Evolutionary conservation across 2,113 vertebrate genomes (phyloP).

Genomic region (Clarias batrachus): DNA sequence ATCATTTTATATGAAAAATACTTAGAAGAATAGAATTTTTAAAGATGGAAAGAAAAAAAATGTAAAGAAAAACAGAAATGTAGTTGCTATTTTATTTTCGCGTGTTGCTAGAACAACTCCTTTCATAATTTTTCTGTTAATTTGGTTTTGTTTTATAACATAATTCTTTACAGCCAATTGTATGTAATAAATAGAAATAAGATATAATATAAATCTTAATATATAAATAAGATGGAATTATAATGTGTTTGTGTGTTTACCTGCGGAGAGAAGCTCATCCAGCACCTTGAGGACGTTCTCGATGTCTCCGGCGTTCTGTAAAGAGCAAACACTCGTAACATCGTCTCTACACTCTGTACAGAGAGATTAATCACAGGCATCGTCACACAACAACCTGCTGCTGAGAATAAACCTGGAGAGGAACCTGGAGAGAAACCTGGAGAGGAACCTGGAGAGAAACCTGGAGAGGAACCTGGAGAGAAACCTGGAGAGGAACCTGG

Average conservation of each 20-base stretch:
- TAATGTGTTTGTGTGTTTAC: constrained; percentile 70
- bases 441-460: too few species aligned
- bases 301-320: constrained; percentile 80
- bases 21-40: too few species aligned
- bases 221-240: too few species aligned
- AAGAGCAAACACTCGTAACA: constrained; percentile 50
- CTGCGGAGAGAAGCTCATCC: constrained; percentile 84
- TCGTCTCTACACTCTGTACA: neutral
- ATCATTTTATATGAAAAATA: neutral
- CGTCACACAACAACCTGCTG: neutral
- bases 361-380: neutral
- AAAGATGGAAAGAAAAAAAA: neutral
- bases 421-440: neutral
- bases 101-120: too few species aligned
- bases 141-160: too few species aligned
- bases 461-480: too few species aligned
- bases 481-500: too few species aligned
- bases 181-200: too few species aligned
- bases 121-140: too few species aligned
- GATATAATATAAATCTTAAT: too few species aligned
- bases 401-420: neutral
- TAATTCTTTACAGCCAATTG: too few species aligned
- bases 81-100: too few species aligned
- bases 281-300: constrained; percentile 81
- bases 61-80: neutral